phyloP scores from a whole-genome alignment of 92 coral and sea anemone species.

The Siderastrea radians region DNA sequence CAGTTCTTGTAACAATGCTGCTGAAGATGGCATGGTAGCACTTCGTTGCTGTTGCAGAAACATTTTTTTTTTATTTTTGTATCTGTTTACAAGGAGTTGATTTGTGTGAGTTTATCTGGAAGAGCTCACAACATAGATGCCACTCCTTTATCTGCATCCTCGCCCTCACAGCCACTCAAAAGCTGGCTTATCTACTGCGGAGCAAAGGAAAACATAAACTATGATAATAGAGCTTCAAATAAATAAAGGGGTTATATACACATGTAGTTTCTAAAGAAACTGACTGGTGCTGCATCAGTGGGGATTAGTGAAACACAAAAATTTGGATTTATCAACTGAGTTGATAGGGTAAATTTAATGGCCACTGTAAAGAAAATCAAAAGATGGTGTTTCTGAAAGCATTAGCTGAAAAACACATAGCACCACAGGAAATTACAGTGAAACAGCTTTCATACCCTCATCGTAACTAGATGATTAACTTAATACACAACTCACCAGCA shows the following conservation, averaged over 20 bases:
- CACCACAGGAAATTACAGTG: too few species aligned
- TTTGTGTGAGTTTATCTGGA: not conserved
- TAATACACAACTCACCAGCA: too few species aligned
- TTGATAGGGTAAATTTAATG: too few species aligned
- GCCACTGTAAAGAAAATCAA: too few species aligned
- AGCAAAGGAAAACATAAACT: not conserved
- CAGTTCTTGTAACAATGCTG: constrained; percentile 34
- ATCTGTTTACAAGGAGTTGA: not conserved
- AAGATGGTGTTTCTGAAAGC: too few species aligned
- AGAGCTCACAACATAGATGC: not conserved
- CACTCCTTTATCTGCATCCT: not conserved
- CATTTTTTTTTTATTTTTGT: not conserved
- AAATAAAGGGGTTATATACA: too few species aligned
- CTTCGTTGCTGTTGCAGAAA: not conserved
- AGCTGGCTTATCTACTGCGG: not conserved
- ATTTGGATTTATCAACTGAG: not conserved
- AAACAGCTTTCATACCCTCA: too few species aligned
- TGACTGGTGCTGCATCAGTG: too few species aligned
- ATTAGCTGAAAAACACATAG: too few species aligned
- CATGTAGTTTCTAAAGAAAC: too few species aligned
- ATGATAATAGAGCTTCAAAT: not conserved
- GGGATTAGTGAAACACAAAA: not conserved
- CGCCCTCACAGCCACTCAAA: not conserved
- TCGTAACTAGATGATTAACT: too few species aligned
- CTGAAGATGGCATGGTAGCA: constrained; percentile 20